These are phyloP conservation scores for Chironomus tepperi DNA, from an alignment of 1,140 invertebrate species.

Conservation along the genomic window DNA sequence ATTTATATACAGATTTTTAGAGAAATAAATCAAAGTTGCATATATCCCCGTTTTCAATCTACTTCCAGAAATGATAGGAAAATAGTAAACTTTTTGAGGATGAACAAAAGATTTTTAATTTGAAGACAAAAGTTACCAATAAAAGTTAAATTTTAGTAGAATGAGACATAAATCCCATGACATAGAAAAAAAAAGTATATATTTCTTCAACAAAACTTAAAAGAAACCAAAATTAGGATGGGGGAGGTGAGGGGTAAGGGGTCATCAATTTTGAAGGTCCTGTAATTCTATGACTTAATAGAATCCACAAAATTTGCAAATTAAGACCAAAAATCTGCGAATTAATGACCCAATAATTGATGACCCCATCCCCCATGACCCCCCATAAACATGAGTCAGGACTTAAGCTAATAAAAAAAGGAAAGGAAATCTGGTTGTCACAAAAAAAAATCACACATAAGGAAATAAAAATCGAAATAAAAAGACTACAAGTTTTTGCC, in stretches of 20 bases:
- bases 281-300: too few species aligned
- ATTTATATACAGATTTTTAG: neutral
- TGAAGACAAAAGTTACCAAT: neutral
- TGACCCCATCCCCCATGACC: too few species aligned
- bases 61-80: neutral
- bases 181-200: too few species aligned
- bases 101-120: neutral
- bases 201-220: neutral
- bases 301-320: too few species aligned
- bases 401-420: neutral
- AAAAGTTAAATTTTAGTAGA: neutral
- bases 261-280: too few species aligned
- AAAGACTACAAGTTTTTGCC: conserved; percentile 22
- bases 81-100: too few species aligned
- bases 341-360: too few species aligned
- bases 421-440: neutral
- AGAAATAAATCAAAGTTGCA: neutral
- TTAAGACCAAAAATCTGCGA: too few species aligned
- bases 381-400: neutral
- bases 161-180: neutral
- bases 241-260: too few species aligned
- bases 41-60: neutral
- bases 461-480: conserved; percentile 11
- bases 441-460: neutral
- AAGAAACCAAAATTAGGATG: too few species aligned